These are phyloP conservation scores for Lanius ludovicianus DNA, from an alignment of 2,113 vertebrate genomes.

Conservation along the genomic window DNA sequence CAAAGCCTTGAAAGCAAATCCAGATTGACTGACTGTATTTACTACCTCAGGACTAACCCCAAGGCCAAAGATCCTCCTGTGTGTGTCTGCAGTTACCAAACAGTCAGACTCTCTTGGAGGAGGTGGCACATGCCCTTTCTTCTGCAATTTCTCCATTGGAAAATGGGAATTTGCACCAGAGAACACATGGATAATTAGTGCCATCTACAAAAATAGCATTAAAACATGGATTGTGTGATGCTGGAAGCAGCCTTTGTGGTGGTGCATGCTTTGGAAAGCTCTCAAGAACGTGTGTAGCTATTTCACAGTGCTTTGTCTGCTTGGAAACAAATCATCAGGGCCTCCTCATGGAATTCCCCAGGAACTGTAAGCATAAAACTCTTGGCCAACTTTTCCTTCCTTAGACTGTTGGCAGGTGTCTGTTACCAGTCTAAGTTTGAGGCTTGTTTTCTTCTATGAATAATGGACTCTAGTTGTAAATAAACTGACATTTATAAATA, in stretches of 20 bases:
- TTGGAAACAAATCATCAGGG: slow-evolving; percentile 9
- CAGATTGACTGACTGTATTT: slow-evolving; percentile 37
- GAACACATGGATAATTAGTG: not conserved
- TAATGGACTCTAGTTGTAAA: slow-evolving; percentile 72
- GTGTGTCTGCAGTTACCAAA: slow-evolving; percentile 2
- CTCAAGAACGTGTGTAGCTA: not conserved
- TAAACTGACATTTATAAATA: slow-evolving; percentile 77
- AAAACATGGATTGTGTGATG: not conserved
- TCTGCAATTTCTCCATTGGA: not conserved
- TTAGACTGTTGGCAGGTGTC: slow-evolving; percentile 24
- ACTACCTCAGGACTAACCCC: slow-evolving; percentile 79
- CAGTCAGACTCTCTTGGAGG: not conserved
- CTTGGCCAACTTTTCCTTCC: slow-evolving; percentile 59
- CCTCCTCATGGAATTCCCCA: not conserved
- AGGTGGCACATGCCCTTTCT: not conserved
- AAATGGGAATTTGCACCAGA: not conserved
- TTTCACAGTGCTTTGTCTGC: slow-evolving; percentile 24
- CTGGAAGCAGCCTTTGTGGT: slow-evolving; percentile 12
- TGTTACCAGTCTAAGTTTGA: slow-evolving; percentile 9
- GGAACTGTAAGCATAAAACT: not conserved
- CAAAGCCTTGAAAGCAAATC: slow-evolving; percentile 12
- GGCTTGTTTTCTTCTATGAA: slow-evolving; percentile 20
- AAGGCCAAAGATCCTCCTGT: slow-evolving; percentile 64
- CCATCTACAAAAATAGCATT: not conserved
- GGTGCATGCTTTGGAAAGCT: not conserved